These are phyloP conservation scores for Nematolebias whitei DNA, from an alignment of 2,113 vertebrate genomes.

Conservation along the genomic window DNA sequence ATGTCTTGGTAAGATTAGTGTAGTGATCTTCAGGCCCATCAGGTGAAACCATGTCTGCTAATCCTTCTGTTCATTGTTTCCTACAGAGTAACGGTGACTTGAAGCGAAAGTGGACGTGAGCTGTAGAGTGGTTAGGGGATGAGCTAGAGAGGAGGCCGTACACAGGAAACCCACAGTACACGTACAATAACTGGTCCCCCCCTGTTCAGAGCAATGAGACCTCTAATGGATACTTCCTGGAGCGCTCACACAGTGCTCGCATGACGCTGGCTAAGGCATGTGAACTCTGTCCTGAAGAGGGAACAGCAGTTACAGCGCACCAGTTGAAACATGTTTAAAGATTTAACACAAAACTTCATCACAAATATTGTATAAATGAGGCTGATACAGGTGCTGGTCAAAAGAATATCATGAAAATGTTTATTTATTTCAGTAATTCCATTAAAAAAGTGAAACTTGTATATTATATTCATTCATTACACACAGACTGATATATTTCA, in stretches of 20 bases:
- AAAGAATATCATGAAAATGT: no score
- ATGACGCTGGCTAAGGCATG: constrained; percentile 99
- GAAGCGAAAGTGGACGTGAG: constrained; percentile 99
- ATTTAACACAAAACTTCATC: constrained; percentile 15
- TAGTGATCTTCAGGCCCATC: no score
- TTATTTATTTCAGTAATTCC: no score
- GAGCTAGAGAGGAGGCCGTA: constrained; percentile 97
- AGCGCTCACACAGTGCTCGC: constrained; percentile 97
- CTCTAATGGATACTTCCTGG: constrained; percentile 98
- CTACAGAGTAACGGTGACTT: constrained; percentile 96
- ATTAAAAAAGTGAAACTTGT: no score
- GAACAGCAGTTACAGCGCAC: constrained; percentile 64
- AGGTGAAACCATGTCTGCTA: no score
- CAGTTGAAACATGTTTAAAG: constrained; percentile 8
- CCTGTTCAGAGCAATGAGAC: constrained; percentile 99
- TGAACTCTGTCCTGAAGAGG: constrained; percentile 98
- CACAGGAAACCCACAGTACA: constrained; percentile 97
- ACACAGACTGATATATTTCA: no score
- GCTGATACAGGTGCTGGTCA: no score
- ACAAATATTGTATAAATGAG: no score
- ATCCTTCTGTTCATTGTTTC: neutral
- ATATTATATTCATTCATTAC: no score
- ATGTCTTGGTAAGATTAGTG: no score
- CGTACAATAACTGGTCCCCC: constrained; percentile 99
- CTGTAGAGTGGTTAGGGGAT: constrained; percentile 98